Conservation (phyloP, 2,113 vertebrate genomes). For the Gambusia affinis region DNA sequence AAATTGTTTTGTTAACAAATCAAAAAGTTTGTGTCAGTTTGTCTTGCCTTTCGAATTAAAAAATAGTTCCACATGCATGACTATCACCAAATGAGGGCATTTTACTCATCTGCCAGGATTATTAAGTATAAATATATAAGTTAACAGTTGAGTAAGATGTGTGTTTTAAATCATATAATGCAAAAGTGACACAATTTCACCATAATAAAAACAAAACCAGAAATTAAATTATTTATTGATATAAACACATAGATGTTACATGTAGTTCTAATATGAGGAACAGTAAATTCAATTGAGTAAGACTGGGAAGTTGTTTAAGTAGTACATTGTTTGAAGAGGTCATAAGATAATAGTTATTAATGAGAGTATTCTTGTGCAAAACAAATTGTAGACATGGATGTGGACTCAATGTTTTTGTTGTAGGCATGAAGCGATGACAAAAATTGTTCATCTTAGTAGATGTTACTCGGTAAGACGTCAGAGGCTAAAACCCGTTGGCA, state of each 20-base stretch:
- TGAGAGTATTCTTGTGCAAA: constrained; percentile 23
- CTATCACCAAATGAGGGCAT: background rate
- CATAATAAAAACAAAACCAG: constrained; percentile 54
- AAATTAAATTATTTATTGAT: constrained; percentile 76
- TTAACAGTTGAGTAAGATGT: background rate
- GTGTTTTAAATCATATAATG: background rate
- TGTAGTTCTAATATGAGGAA: constrained; percentile 55
- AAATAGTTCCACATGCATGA: background rate
- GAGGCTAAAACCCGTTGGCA: constrained; percentile 43
- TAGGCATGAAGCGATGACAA: constrained; percentile 39
- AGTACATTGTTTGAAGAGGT: background rate
- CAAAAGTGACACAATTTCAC: constrained; percentile 15
- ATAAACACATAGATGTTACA: constrained; percentile 73
- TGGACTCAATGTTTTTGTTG: constrained; percentile 44
- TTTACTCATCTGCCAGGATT: background rate
- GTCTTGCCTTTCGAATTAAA: too few relatives aligned
- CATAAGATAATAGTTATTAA: background rate
- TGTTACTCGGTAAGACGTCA: constrained; percentile 30
- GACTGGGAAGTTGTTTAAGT: constrained; percentile 17
- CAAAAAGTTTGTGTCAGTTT: background rate
- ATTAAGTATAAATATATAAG: too few relatives aligned
- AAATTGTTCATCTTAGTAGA: constrained; percentile 47
- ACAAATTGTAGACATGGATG: constrained; percentile 58
- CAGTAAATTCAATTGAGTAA: constrained; percentile 37
- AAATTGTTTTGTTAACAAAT: background rate